Conservation (phyloP, 2,888 invertebrate genomes). For the Tenthredo scrophulariae region DNA sequence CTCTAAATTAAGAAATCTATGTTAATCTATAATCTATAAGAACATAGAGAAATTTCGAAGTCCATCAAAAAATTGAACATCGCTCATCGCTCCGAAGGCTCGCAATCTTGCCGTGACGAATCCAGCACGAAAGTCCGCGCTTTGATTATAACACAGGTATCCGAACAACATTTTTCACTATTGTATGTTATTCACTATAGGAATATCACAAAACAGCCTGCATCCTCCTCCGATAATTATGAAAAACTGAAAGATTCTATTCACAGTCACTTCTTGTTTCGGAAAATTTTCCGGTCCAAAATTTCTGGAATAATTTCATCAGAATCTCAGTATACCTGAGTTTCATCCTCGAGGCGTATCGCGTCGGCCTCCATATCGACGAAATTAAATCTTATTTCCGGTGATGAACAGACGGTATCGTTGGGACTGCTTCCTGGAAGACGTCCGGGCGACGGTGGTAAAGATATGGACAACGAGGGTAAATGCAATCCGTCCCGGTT, state of each 20-base stretch:
- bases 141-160: neutral
- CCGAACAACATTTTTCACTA: neutral
- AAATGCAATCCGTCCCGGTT: conserved; percentile 40
- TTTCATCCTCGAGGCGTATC: conserved; percentile 62
- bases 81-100: too few species aligned
- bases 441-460: conserved; percentile 45
- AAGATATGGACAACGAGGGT: conserved; percentile 28
- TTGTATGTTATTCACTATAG: too few species aligned
- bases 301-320: neutral
- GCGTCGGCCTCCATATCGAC: conserved; percentile 60
- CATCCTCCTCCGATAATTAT: neutral
- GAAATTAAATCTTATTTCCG: conserved; percentile 46
- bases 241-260: neutral
- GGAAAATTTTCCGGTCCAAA: neutral
- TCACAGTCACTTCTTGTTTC: neutral
- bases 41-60: too few species aligned
- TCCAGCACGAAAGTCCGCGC: too few species aligned
- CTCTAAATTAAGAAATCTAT: too few species aligned
- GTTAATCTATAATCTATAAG: too few species aligned
- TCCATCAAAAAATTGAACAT: too few species aligned
- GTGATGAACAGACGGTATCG: conserved; percentile 39
- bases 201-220: neutral
- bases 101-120: too few species aligned
- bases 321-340: conserved; percentile 58
- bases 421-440: conserved; percentile 42